Evolutionary conservation across 2,113 vertebrate species (phyloP).

Genomic region (Nothocercus nigrocapillus): DNA sequence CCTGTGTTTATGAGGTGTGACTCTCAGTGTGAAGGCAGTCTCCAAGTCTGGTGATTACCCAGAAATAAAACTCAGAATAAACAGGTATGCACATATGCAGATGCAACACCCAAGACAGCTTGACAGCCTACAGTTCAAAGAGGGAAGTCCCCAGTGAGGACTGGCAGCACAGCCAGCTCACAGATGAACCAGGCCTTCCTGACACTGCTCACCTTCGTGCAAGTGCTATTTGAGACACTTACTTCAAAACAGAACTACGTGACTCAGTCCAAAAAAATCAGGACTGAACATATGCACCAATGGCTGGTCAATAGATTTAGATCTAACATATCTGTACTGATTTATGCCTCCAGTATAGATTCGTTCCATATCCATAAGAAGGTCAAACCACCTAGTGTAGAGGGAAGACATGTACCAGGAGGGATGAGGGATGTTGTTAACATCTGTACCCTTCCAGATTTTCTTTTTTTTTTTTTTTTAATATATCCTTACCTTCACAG

Average conservation of each 20-base stretch:
- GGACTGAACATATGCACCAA: background rate
- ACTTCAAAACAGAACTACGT: background rate
- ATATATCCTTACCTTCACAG: background rate
- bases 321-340: background rate
- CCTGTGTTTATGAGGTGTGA: background rate
- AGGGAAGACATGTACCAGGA: background rate
- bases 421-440: background rate
- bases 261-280: background rate
- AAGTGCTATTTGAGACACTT: background rate
- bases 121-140: background rate
- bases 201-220: background rate
- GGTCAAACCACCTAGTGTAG: background rate
- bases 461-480: background rate
- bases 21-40: background rate
- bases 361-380: background rate
- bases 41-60: background rate
- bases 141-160: background rate
- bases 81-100: background rate
- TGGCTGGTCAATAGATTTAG: background rate
- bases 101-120: background rate
- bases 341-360: background rate
- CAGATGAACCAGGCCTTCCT: background rate
- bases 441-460: background rate
- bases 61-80: slow-evolving; percentile 12
- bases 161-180: accelerated